A percentile compares a stretch with the other conserved stretches of the same genome.
These are phyloP conservation scores for Danaus chrysippus DNA, from an alignment of 2,888 invertebrate genomes.

Conservation along the genomic window DNA sequence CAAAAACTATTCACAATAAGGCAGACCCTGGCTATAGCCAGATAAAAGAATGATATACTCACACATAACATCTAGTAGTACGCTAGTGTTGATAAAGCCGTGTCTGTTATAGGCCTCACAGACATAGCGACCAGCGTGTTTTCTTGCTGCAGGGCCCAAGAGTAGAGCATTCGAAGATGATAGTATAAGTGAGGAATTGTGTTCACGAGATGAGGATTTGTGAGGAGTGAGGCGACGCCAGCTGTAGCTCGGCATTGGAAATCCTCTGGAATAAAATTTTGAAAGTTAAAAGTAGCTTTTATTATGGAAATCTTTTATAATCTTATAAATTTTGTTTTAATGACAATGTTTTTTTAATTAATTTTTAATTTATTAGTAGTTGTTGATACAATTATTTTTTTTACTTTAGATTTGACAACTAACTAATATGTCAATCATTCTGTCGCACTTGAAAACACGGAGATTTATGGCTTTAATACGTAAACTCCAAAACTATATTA, in stretches of 20 bases:
- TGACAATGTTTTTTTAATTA: too few relatives aligned
- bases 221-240: slow-evolving; percentile 82
- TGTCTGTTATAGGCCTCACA: slow-evolving; percentile 90
- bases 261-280: slow-evolving; percentile 65
- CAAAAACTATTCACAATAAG: too few relatives aligned
- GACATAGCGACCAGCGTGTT: slow-evolving; percentile 86
- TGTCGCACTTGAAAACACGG: too few relatives aligned
- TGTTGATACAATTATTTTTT: too few relatives aligned
- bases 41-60: slow-evolving; percentile 59
- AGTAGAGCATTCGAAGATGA: slow-evolving; percentile 69
- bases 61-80: slow-evolving; percentile 91
- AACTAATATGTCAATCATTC: too few relatives aligned
- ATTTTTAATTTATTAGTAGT: too few relatives aligned
- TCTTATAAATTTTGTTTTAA: too few relatives aligned
- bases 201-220: slow-evolving; percentile 47
- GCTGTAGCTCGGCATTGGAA: slow-evolving; percentile 84
- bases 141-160: slow-evolving; percentile 82
- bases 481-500: too few relatives aligned
- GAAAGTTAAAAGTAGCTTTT: neutral
- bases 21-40: neutral
- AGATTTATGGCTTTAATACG: too few relatives aligned
- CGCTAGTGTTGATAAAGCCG: slow-evolving; percentile 83
- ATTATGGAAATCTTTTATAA: neutral
- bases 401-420: too few relatives aligned
- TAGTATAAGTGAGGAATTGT: slow-evolving; percentile 58